These are phyloP conservation scores for Tricholaema leucomelas DNA, from an alignment of 2,113 vertebrate species.

Conservation along the genomic window DNA sequence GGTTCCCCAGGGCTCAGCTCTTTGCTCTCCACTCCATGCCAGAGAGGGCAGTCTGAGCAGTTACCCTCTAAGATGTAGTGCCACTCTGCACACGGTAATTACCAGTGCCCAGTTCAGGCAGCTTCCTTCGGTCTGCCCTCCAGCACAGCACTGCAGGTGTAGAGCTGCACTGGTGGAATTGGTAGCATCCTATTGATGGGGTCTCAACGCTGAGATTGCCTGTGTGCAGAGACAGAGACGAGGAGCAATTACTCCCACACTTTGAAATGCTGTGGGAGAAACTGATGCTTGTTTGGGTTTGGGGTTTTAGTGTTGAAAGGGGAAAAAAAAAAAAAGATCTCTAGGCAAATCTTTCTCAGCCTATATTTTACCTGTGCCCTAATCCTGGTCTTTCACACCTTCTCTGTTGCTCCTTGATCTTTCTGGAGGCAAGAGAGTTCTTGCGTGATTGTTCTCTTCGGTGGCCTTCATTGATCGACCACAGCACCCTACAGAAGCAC, in stretches of 20 bases:
- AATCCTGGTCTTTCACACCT: background rate
- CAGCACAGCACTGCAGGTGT: accelerated
- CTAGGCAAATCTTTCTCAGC: background rate
- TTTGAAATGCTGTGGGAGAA: background rate
- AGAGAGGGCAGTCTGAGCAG: background rate
- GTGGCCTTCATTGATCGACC: background rate
- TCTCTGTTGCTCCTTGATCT: background rate
- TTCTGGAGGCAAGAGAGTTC: background rate
- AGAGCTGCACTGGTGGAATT: background rate
- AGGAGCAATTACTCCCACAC: background rate
- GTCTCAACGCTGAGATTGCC: background rate
- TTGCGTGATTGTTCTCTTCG: background rate
- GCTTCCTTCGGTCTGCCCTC: background rate
- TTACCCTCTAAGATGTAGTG: background rate
- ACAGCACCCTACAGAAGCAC: background rate
- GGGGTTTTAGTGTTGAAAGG: background rate
- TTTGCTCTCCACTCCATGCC: background rate
- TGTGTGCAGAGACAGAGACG: background rate
- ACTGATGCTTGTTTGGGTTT: background rate
- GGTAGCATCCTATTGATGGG: background rate
- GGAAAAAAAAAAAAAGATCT: background rate
- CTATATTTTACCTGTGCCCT: background rate
- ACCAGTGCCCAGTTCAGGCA: background rate
- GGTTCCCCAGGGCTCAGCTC: background rate
- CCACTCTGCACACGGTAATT: background rate